A percentile compares a stretch with the other conserved stretches of the same genome.
Evolutionary conservation across 2,113 vertebrate genomes (phyloP).

Genomic region (Ursus arctos): DNA sequence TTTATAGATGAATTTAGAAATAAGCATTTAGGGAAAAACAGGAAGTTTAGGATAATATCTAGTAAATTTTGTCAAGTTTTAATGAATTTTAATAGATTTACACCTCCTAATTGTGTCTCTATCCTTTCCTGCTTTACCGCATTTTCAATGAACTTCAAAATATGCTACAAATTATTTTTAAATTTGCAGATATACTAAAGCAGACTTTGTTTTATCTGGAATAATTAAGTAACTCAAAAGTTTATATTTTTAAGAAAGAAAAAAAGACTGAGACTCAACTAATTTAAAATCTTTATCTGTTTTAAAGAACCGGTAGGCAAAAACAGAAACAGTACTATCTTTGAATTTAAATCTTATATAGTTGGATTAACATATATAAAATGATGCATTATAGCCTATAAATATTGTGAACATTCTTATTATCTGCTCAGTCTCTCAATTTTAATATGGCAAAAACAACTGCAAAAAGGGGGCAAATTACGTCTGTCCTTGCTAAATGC

Average conservation of each 20-base stretch:
- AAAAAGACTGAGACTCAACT: not conserved
- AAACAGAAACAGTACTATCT: not conserved
- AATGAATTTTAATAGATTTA: not conserved
- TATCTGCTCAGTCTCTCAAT: not conserved
- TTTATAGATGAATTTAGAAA: conserved; percentile 9
- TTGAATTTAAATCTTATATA: not conserved
- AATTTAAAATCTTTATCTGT: conserved; percentile 35
- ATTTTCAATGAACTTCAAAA: conserved; percentile 29
- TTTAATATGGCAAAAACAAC: conserved; percentile 13
- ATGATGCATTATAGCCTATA: not conserved
- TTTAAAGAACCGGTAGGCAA: not conserved
- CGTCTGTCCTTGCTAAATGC: not conserved
- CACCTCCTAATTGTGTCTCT: not conserved
- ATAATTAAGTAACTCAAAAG: not conserved
- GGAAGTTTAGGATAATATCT: not conserved
- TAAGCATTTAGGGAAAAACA: not conserved
- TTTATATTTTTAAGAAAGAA: not conserved
- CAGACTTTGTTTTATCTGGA: conserved; percentile 4
- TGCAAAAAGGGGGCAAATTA: not conserved
- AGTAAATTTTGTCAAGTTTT: not conserved
- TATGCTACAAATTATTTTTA: not conserved
- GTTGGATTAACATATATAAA: not conserved
- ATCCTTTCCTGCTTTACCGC: not conserved
- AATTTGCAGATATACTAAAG: not conserved
- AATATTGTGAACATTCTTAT: not conserved